These are phyloP conservation scores for Coelopa pilipes DNA, from an alignment of 2,888 invertebrate species.

Conservation along the genomic window DNA sequence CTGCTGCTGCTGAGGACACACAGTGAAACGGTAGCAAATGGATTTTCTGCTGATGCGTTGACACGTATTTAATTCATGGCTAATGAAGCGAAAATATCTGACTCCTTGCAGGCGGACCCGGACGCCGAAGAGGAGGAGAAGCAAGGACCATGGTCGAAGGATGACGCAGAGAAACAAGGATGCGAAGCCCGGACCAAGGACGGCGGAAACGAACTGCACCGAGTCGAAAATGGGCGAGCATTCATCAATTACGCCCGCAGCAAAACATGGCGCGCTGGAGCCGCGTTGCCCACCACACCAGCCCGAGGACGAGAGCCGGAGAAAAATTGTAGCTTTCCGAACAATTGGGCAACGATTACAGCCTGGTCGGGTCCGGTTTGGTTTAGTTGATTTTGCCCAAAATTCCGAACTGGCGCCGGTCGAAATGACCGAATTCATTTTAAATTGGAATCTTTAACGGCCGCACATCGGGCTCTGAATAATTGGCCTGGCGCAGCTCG, in stretches of 20 bases:
- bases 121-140: conserved; percentile 1
- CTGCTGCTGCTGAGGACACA: too few species aligned
- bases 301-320: neutral
- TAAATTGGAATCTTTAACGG: too few species aligned
- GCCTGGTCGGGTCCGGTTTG: too few species aligned
- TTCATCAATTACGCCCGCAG: conserved; percentile 42
- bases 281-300: neutral
- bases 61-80: conserved; percentile 49
- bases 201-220: conserved; percentile 24
- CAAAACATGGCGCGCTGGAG: neutral
- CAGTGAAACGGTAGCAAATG: neutral
- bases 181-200: conserved; percentile 20
- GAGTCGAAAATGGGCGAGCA: conserved; percentile 36
- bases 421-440: too few species aligned
- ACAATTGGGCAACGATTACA: too few species aligned
- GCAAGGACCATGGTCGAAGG: neutral
- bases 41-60: conserved; percentile 29
- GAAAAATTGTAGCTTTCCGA: too few species aligned
- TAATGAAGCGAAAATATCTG: conserved; percentile 50
- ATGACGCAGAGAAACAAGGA: conserved; percentile 2
- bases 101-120: conserved; percentile 30
- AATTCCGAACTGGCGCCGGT: too few species aligned
- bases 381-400: too few species aligned
- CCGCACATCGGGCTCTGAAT: too few species aligned
- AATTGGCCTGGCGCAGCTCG: too few species aligned